phyloP scores from a whole-genome alignment of 1,140 invertebrate species.

The Drosophila oshimai region DNA sequence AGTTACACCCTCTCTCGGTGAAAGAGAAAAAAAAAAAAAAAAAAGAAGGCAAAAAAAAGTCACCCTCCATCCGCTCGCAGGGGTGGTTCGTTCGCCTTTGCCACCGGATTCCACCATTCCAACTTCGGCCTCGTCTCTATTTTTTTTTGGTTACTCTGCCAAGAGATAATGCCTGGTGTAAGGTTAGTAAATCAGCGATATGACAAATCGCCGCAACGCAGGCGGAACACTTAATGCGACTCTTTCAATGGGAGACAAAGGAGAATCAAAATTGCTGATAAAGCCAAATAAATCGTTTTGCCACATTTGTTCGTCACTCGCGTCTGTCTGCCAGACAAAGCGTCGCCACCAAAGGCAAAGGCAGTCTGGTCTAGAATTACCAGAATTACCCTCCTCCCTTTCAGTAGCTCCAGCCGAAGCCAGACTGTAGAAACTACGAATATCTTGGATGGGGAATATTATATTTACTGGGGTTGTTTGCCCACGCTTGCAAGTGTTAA shows the following conservation, averaged over 20 bases:
- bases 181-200: conserved; percentile 78
- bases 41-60: conserved; percentile 8
- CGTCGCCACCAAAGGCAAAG: conserved; percentile 43
- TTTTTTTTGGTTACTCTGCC: no score
- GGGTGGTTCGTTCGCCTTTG: conserved; percentile 13
- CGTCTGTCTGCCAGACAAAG: conserved; percentile 50
- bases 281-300: conserved; percentile 73
- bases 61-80: conserved; percentile 13
- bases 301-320: conserved; percentile 27
- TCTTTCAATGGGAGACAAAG: conserved; percentile 40
- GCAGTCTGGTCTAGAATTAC: conserved; percentile 52
- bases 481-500: conserved; percentile 34
- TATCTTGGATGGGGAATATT: neutral
- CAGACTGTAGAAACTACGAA: conserved; percentile 40
- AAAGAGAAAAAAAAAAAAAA: neutral
- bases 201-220: conserved; percentile 58
- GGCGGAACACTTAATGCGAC: conserved; percentile 38
- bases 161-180: conserved; percentile 67
- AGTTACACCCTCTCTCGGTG: conserved; percentile 38
- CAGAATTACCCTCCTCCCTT: conserved; percentile 1
- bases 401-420: conserved; percentile 20
- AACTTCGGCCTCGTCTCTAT: conserved; percentile 1
- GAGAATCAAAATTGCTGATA: conserved; percentile 68
- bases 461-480: conserved; percentile 33
- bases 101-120: conserved; percentile 12